Evolutionary conservation across 2,797 vertebrate genomes (phyloP).

Genomic region (Diglossa cyanea): DNA sequence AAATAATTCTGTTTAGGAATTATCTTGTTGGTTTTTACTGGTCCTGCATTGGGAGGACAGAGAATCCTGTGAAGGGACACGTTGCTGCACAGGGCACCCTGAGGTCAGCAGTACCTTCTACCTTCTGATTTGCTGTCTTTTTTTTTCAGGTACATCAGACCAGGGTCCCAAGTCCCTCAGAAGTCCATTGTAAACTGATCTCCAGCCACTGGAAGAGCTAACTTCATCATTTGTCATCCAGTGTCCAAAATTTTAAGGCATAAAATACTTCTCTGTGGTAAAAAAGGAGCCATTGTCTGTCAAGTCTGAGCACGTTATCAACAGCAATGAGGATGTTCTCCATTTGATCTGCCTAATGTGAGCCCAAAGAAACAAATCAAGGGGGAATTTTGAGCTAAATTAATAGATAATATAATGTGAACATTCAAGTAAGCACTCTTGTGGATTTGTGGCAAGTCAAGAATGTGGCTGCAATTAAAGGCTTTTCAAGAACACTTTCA

Average conservation of each 20-base stretch:
- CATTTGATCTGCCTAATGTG: not conserved
- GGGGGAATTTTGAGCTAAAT: not conserved
- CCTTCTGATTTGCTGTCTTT: not conserved
- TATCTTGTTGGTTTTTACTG: not conserved
- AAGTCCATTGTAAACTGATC: not conserved
- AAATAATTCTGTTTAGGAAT: not conserved
- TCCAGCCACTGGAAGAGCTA: not conserved
- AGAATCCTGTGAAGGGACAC: not conserved
- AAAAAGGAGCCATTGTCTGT: not conserved
- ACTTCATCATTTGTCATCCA: not conserved
- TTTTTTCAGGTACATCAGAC: not conserved
- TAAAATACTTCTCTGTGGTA: not conserved
- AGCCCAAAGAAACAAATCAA: not conserved
- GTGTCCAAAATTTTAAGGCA: not conserved
- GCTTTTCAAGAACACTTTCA: not conserved
- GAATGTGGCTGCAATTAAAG: not conserved
- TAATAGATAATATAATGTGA: not conserved
- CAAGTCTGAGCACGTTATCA: not conserved
- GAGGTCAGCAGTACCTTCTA: not conserved
- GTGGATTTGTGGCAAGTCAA: not conserved
- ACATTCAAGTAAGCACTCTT: not conserved
- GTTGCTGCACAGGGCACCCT: not conserved
- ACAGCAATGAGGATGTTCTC: not conserved
- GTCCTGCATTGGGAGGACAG: not conserved
- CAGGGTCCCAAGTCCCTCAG: not conserved